Base-by-base conservation (phyloP, 2,888 invertebrate genomes). In the Busseola fusca region DNA sequence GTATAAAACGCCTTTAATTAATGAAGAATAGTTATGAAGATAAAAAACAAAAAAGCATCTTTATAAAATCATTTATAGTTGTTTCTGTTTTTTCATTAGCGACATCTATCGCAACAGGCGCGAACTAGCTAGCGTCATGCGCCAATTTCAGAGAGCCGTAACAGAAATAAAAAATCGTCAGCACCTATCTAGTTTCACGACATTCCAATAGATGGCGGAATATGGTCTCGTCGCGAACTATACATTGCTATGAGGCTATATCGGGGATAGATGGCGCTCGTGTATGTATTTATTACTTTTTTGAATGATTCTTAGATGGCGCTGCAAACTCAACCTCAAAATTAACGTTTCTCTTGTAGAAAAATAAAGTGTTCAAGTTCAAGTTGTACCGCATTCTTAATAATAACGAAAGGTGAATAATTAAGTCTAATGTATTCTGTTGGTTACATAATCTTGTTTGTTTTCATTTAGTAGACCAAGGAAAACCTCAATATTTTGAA, bases 191-290 rank as follows among this genome's bases (percentile, higher is more conserved):
- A 50, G 60, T 80, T 50, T 25, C 1, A 30, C 0, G 0, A 5
- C 0, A 34, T 80, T 64, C n/a, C 16, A 52, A 30, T 14, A 78
- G 78, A 78, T 80, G 78, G 66, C 76, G 64, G 50, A 64, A 30
- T 7, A 21, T 6, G 7, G 12, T 7, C 34, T 34, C 5, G 5
- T 34, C 34, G 3, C 34, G 34, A 34, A 34, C 7, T 4, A 34
- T 6, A 34, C 34, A 5, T 50, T 0, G 1, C 0, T 2, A 1
- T 3, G 2, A 42, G 6, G 10, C 12, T 1, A 25, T 21, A 3
- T 27, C 0, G 5, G 30, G 0, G 25, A 50, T 42, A 68, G 67
- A 58, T 60, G 71, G 56, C 71, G 54, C 18, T 62, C 4, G 59
- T 27, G 10, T n/a, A 18, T 14, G 4, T 0, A 3, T 18, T 6